A percentile compares a stretch with the other conserved stretches of the same genome.
Conservation (phyloP, 2,888 invertebrate species). For the Drosophila emarginata region DNA sequence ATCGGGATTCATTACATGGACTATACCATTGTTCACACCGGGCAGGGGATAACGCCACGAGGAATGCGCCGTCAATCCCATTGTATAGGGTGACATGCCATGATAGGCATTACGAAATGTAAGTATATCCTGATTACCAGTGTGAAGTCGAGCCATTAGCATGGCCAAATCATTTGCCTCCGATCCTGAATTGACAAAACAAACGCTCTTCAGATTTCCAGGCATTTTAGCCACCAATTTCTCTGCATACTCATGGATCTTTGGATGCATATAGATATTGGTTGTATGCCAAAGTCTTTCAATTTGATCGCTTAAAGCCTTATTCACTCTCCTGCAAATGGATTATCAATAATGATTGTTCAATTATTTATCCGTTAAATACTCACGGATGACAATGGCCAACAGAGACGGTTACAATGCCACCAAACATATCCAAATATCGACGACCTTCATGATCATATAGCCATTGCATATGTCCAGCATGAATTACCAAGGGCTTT, state of each 20-base stretch:
- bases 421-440: conserved; percentile 97
- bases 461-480: conserved; percentile 96
- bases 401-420: conserved; percentile 98
- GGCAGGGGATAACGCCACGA: conserved; percentile 91
- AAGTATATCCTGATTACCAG: conserved; percentile 92
- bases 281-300: conserved; percentile 95
- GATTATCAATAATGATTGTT: not conserved
- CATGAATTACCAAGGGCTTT: conserved; percentile 91
- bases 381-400: conserved; percentile 99
- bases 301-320: conserved; percentile 90
- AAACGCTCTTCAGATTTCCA: conserved; percentile 93
- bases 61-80: conserved; percentile 91
- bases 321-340: conserved; percentile 89
- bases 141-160: conserved; percentile 92
- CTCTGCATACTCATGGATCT: conserved; percentile 94
- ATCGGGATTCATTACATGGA: conserved; percentile 96
- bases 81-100: conserved; percentile 92
- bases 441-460: conserved; percentile 93
- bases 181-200: conserved; percentile 97
- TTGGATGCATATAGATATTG: conserved; percentile 94
- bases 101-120: conserved; percentile 96
- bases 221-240: conserved; percentile 92
- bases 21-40: conserved; percentile 87
- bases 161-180: conserved; percentile 98
- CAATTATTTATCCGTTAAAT: not conserved